Percentiles rank a stretch among this genome's conserved stretches.
These are phyloP conservation scores for Sceliomorpha sp. DNA, from an alignment of 2,888 invertebrate species.

Conservation along the genomic window DNA sequence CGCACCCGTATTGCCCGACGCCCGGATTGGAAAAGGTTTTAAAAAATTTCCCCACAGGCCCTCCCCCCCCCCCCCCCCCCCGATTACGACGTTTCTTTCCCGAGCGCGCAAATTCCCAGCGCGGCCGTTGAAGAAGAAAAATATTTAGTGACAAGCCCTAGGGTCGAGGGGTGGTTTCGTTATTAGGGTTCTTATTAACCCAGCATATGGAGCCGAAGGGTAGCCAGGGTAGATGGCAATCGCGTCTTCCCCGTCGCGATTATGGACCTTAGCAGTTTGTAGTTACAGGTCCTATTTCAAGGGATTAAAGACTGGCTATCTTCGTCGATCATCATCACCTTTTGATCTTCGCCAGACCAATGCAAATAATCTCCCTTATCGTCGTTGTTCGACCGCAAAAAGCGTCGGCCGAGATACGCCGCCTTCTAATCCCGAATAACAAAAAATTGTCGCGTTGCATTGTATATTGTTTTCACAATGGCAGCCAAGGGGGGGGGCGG, in stretches of 20 bases:
- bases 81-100: no score
- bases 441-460: no score
- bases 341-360: constrained; percentile 54
- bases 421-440: no score
- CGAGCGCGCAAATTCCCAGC: constrained; percentile 63
- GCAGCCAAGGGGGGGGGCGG: no score
- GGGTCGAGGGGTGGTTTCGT: constrained; percentile 66
- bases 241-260: constrained; percentile 53
- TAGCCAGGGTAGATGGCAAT: constrained; percentile 71
- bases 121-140: constrained; percentile 74
- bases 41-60: no score
- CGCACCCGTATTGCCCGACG: no score
- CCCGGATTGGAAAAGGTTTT: no score
- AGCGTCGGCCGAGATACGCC: constrained; percentile 24
- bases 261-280: constrained; percentile 65
- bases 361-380: constrained; percentile 65
- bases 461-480: no score
- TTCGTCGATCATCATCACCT: constrained; percentile 58
- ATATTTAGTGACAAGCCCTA: constrained; percentile 77
- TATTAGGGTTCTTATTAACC: constrained; percentile 78
- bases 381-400: constrained; percentile 34
- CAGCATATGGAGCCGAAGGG: constrained; percentile 78
- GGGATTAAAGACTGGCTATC: constrained; percentile 72
- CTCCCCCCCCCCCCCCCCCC: no score
- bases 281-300: constrained; percentile 78